phyloP scores from a whole-genome alignment of 2,888 invertebrate species.

The Patella depressa region DNA sequence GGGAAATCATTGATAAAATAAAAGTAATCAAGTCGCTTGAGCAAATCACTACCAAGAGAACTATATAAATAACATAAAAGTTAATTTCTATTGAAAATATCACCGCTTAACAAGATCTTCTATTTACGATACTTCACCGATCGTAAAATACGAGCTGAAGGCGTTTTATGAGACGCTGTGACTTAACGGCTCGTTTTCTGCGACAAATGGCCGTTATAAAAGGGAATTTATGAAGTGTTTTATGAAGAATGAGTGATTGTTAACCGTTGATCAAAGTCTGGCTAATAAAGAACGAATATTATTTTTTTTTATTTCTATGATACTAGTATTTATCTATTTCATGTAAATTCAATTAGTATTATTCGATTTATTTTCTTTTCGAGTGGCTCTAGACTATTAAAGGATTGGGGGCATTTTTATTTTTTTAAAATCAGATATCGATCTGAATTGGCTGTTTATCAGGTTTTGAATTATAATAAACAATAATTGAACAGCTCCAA shows the following conservation, averaged over 20 bases:
- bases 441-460: too few relatives aligned
- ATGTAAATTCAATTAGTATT: too few relatives aligned
- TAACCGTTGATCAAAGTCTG: slow-evolving; percentile 17
- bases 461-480: too few relatives aligned
- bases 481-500: too few relatives aligned
- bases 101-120: slow-evolving; percentile 3
- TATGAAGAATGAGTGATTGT: slow-evolving; percentile 9
- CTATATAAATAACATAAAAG: slow-evolving; percentile 13
- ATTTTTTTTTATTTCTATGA: too few relatives aligned
- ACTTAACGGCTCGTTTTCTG: slow-evolving; percentile 5
- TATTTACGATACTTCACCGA: neutral
- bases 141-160: slow-evolving; percentile 2
- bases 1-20: slow-evolving; percentile 7
- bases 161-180: neutral
- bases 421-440: too few relatives aligned
- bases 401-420: too few relatives aligned
- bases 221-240: slow-evolving; percentile 21
- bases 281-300: too few relatives aligned
- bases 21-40: slow-evolving; percentile 1
- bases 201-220: slow-evolving; percentile 24
- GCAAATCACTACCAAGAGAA: slow-evolving; percentile 10
- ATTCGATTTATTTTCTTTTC: too few relatives aligned
- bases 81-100: slow-evolving; percentile 9
- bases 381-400: too few relatives aligned
- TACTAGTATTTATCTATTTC: too few relatives aligned